A percentile compares a stretch with the other conserved stretches of the same genome.
phyloP scores from a whole-genome alignment of 2,888 invertebrate genomes.

The Odiellus spinosus region DNA sequence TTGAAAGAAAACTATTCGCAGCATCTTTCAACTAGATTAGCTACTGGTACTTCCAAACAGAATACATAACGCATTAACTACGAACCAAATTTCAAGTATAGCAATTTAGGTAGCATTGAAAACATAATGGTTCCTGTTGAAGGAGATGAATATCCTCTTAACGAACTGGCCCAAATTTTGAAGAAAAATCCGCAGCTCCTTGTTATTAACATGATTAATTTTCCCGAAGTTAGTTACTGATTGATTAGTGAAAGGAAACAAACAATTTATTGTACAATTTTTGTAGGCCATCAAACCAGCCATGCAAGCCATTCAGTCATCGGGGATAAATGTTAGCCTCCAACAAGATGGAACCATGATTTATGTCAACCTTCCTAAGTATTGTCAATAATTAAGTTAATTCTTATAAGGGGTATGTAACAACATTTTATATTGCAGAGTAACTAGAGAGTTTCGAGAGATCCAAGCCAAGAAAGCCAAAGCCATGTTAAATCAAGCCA shows the following conservation, averaged over 20 bases:
- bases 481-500: constrained; percentile 56
- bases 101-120: constrained; percentile 65
- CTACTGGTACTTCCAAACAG: constrained; percentile 47
- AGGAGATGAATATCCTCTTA: constrained; percentile 40
- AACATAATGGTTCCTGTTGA: constrained; percentile 54
- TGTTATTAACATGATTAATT: constrained; percentile 61
- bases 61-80: too few relatives aligned
- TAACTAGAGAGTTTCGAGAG: constrained; percentile 85
- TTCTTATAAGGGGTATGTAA: background rate
- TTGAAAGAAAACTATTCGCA: constrained; percentile 65
- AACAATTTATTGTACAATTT: background rate
- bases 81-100: too few relatives aligned
- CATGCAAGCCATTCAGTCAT: constrained; percentile 53
- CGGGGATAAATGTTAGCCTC: constrained; percentile 80
- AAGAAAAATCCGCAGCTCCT: constrained; percentile 73
- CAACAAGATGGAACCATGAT: constrained; percentile 87
- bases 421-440: constrained; percentile 34
- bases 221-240: constrained; percentile 46
- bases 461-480: constrained; percentile 74
- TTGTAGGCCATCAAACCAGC: constrained; percentile 54
- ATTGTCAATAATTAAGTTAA: constrained; percentile 25
- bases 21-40: constrained; percentile 60
- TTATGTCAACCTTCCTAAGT: constrained; percentile 75
- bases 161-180: constrained; percentile 55
- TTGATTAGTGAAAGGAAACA: too few relatives aligned